phyloP scores from a whole-genome alignment of 1,140 invertebrate species.

The Nixonia krombeini region DNA sequence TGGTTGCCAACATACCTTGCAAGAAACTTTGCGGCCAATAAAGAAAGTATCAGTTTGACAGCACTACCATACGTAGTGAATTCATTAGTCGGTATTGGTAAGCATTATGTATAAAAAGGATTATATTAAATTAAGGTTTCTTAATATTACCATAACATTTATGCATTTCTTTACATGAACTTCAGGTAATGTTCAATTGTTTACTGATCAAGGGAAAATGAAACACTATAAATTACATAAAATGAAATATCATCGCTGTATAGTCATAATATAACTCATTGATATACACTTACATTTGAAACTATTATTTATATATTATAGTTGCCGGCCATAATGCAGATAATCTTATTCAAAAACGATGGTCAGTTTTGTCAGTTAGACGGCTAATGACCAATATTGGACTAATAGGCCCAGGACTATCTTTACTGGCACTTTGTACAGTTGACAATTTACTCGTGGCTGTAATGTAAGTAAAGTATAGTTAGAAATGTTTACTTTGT shows the following conservation, averaged over 20 bases:
- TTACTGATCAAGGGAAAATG: too few species aligned
- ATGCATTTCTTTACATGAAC: too few species aligned
- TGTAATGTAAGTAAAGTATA: slow-evolving; percentile 78
- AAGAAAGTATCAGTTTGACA: slow-evolving; percentile 82
- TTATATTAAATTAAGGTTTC: too few species aligned
- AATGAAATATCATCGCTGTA: too few species aligned
- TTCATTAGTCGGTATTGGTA: slow-evolving; percentile 81
- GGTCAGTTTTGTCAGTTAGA: slow-evolving; percentile 81
- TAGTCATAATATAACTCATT: slow-evolving; percentile 2
- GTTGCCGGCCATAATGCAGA: slow-evolving; percentile 83
- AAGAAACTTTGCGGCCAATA: slow-evolving; percentile 78
- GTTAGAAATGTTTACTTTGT: too few species aligned
- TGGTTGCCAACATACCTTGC: slow-evolving; percentile 86
- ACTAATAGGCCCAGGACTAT: slow-evolving; percentile 82
- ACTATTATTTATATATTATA: slow-evolving; percentile 58
- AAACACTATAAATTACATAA: too few species aligned
- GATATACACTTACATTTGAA: not conserved
- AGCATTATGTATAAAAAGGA: slow-evolving; percentile 53
- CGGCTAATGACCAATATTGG: slow-evolving; percentile 84
- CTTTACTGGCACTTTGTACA: slow-evolving; percentile 81
- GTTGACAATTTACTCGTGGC: slow-evolving; percentile 81
- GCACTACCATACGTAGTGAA: slow-evolving; percentile 85
- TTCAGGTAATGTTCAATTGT: too few species aligned
- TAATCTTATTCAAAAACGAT: slow-evolving; percentile 77
- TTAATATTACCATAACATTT: too few species aligned